These are phyloP conservation scores for Leuctra nigra DNA, from an alignment of 2,888 invertebrate species.

Conservation along the genomic window DNA sequence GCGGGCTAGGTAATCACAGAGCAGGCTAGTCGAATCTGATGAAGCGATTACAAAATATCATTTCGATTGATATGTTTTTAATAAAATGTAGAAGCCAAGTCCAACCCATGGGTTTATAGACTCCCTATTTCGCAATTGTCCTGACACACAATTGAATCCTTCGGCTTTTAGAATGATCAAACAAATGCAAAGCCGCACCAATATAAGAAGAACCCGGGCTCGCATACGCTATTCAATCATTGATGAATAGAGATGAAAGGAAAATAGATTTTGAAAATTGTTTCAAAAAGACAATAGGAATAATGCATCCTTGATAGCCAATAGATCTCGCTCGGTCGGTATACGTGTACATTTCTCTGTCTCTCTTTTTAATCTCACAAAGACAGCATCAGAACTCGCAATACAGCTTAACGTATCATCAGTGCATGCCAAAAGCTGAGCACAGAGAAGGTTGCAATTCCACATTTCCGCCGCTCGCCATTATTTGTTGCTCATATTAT, in stretches of 20 bases:
- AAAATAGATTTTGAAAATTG: constrained; percentile 14
- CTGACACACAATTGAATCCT: background rate
- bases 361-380: no score
- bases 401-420: no score
- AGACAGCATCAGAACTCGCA: no score
- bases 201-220: background rate
- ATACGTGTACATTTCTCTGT: no score
- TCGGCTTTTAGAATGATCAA: constrained; percentile 5
- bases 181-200: constrained; percentile 4
- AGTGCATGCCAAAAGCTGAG: no score
- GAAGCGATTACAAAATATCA: constrained; percentile 6
- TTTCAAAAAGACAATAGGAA: constrained; percentile 18
- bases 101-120: no score
- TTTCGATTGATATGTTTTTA: background rate
- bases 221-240: background rate
- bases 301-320: constrained; percentile 16
- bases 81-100: no score
- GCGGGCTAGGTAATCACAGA: constrained; percentile 10
- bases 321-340: constrained; percentile 12
- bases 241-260: constrained; percentile 1
- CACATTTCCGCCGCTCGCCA: no score
- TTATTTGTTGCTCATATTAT: no score
- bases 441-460: no score
- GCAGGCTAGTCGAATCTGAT: background rate
- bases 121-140: background rate